Conservation (phyloP, 2,888 invertebrate genomes). For the Thymelicus lineola region DNA sequence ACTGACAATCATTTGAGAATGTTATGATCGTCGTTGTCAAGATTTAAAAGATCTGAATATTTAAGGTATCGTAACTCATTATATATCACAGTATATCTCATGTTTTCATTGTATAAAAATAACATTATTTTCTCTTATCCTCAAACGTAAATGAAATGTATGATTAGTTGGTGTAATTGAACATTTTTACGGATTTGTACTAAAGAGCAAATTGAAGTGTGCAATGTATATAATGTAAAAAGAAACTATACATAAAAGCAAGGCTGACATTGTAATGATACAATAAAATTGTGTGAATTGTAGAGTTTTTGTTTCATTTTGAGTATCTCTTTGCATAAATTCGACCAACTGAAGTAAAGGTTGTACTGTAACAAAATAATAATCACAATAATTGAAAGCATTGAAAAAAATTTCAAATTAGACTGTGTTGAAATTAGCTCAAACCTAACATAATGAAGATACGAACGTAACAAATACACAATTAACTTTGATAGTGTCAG, state of each 20-base stretch:
- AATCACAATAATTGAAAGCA: too few relatives aligned
- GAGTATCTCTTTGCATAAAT: too few relatives aligned
- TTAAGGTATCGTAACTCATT: slow-evolving; percentile 47
- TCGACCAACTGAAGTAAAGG: too few relatives aligned
- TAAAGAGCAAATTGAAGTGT: slow-evolving; percentile 65
- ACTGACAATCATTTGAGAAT: slow-evolving; percentile 75
- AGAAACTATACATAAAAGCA: slow-evolving; percentile 78
- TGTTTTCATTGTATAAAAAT: slow-evolving; percentile 46
- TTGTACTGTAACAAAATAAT: too few relatives aligned
- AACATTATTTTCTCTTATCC: slow-evolving; percentile 47
- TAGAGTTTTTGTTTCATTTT: slow-evolving; percentile 40
- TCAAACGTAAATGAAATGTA: slow-evolving; percentile 21
- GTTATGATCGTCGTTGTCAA: slow-evolving; percentile 81
- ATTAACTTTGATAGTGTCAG: neutral
- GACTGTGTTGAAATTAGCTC: too few relatives aligned
- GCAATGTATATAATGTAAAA: slow-evolving; percentile 82
- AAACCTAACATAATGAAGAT: neutral
- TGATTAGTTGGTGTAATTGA: slow-evolving; percentile 53
- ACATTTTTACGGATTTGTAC: slow-evolving; percentile 81
- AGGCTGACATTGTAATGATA: slow-evolving; percentile 84
- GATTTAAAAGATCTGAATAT: slow-evolving; percentile 54
- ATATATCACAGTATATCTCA: slow-evolving; percentile 54
- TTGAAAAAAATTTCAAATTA: too few relatives aligned
- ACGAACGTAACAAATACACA: neutral
- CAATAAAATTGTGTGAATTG: slow-evolving; percentile 83